phyloP scores from a whole-genome alignment of 2,113 vertebrate genomes.

The Aleadryas rufinucha region DNA sequence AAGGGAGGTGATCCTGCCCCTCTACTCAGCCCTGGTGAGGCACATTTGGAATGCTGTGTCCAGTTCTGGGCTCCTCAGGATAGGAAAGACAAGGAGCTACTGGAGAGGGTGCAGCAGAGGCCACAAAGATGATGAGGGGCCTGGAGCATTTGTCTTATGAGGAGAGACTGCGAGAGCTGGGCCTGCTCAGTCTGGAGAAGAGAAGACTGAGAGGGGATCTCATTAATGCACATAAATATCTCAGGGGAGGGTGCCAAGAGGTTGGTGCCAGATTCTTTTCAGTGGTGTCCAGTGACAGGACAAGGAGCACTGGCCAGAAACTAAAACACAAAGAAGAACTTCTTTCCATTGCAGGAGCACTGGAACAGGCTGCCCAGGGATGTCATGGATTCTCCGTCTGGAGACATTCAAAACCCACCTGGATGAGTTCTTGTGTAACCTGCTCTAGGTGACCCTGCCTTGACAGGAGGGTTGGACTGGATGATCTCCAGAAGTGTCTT shows the following conservation, averaged over 20 bases:
- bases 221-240: not conserved
- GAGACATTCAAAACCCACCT: not conserved
- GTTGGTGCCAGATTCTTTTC: not conserved
- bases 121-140: not conserved
- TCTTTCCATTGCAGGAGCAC: not conserved
- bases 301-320: not conserved
- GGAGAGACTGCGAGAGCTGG: not conserved
- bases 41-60: not conserved
- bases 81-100: not conserved
- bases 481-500: not conserved
- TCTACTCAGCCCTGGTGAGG: not conserved
- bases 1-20: not conserved
- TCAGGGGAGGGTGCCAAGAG: not conserved
- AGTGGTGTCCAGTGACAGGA: not conserved
- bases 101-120: not conserved
- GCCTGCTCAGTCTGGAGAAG: not conserved
- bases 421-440: not conserved
- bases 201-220: not conserved
- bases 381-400: fast-evolving
- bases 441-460: not conserved
- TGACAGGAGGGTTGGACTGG: not conserved
- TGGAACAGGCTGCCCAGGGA: not conserved
- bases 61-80: not conserved
- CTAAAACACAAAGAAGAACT: not conserved
- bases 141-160: not conserved